Evolutionary conservation across 2,888 invertebrate genomes (phyloP).

Genomic region (Steinernema hermaphroditum): DNA sequence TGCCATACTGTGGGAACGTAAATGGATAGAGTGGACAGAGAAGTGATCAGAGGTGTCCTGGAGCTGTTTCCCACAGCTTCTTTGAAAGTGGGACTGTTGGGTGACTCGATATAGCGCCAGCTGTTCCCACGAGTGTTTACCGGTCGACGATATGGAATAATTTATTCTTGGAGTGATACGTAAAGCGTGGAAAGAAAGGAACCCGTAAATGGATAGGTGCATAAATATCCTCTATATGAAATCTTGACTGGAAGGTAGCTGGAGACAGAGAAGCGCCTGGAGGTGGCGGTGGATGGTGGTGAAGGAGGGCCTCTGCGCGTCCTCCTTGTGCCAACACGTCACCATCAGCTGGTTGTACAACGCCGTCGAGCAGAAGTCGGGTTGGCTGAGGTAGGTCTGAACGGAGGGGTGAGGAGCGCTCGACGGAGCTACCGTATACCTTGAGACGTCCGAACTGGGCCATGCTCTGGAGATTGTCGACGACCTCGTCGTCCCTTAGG

Average conservation of each 20-base stretch:
- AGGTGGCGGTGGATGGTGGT: conserved; percentile 53
- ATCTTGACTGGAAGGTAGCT: conserved; percentile 16
- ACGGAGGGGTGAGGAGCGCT: conserved; percentile 19
- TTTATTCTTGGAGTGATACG: conserved; percentile 25
- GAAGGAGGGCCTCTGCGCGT: conserved; percentile 50
- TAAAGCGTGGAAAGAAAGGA: conserved; percentile 6
- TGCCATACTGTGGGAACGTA: too few species aligned
- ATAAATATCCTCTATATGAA: neutral
- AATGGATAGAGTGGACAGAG: too few species aligned
- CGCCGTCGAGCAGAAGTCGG: conserved; percentile 45
- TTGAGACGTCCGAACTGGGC: conserved; percentile 42
- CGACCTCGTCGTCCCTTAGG: conserved; percentile 78
- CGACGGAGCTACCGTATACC: conserved; percentile 37
- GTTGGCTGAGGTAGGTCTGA: conserved; percentile 45
- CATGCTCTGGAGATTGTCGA: conserved; percentile 74
- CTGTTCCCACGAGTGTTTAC: too few species aligned
- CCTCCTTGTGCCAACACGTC: conserved; percentile 49
- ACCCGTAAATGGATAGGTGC: conserved; percentile 20
- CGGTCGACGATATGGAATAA: too few species aligned
- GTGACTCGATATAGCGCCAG: too few species aligned
- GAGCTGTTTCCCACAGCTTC: too few species aligned
- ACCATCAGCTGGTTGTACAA: conserved; percentile 49
- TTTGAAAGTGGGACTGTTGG: too few species aligned
- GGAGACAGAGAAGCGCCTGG: conserved; percentile 37
- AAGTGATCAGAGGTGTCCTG: too few species aligned